Conservation (phyloP, 2,113 vertebrate genomes). For the Colius striatus region DNA sequence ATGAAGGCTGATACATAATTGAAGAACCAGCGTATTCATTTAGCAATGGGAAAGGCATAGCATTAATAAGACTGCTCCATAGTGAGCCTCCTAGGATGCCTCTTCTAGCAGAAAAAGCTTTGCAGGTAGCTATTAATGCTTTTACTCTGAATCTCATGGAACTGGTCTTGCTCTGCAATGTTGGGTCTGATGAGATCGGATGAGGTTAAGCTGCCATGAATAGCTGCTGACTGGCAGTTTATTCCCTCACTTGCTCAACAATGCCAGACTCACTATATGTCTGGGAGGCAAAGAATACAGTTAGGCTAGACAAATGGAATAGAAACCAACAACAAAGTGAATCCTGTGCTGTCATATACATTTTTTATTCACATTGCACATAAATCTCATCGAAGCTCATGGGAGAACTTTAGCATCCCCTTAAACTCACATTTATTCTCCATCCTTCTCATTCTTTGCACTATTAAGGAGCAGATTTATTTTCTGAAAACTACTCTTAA, state of each 20-base stretch:
- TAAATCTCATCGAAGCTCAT: constrained; percentile 55
- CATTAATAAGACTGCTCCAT: neutral
- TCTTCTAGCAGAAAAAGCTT: neutral
- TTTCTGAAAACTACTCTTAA: constrained; percentile 51
- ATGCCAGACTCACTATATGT: constrained; percentile 23
- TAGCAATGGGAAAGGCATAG: neutral
- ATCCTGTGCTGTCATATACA: constrained; percentile 20
- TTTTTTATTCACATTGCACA: constrained; percentile 57
- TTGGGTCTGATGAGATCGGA: constrained; percentile 31
- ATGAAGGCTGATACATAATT: neutral
- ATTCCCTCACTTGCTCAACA: constrained; percentile 11
- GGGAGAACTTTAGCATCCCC: constrained; percentile 41
- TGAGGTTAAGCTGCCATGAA: constrained; percentile 42
- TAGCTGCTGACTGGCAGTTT: constrained; percentile 47
- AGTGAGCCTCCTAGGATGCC: neutral
- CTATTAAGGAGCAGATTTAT: constrained; percentile 61
- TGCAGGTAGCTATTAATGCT: neutral
- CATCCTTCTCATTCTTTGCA: constrained; percentile 43
- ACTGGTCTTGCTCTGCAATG: neutral
- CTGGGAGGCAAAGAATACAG: constrained; percentile 39
- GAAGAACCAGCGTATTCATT: neutral
- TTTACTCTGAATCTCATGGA: neutral
- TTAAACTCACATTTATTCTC: constrained; percentile 53
- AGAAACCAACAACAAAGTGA: constrained; percentile 39
- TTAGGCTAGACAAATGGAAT: constrained; percentile 50